Percentiles rank a stretch among this genome's conserved stretches.
These are phyloP conservation scores for Copsychus sechellarum DNA, from an alignment of 2,113 vertebrate genomes.

Conservation along the genomic window DNA sequence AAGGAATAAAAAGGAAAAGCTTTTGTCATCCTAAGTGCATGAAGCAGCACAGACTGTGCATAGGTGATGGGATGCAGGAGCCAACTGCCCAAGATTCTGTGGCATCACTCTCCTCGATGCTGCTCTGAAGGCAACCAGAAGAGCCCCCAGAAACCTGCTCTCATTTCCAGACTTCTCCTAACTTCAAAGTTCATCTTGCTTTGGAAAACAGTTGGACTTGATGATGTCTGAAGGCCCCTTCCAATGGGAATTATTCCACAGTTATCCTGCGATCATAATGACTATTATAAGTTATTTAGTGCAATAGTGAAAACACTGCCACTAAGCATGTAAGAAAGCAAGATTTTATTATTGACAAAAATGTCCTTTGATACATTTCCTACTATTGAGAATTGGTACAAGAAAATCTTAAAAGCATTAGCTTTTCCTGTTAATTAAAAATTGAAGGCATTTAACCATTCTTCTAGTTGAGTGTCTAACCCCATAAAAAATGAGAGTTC, in stretches of 20 bases:
- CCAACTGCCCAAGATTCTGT: background rate
- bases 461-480: background rate
- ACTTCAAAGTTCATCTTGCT: background rate
- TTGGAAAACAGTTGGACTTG: background rate
- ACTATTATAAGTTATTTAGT: background rate
- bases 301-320: background rate
- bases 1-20: background rate
- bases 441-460: background rate
- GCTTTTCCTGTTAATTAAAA: background rate
- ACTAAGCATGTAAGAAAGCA: background rate
- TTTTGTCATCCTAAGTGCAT: background rate
- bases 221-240: background rate
- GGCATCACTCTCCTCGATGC: background rate
- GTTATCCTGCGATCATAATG: background rate
- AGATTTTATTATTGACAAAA: background rate
- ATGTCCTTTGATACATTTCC: background rate
- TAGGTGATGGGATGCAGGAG: accelerated
- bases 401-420: background rate
- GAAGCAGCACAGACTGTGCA: background rate
- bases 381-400: background rate
- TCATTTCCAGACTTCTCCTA: background rate
- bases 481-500: background rate
- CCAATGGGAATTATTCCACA: background rate
- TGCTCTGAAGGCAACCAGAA: background rate
- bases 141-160: background rate